phyloP scores from a whole-genome alignment of 2,888 invertebrate genomes.

The Spodoptera littoralis region DNA sequence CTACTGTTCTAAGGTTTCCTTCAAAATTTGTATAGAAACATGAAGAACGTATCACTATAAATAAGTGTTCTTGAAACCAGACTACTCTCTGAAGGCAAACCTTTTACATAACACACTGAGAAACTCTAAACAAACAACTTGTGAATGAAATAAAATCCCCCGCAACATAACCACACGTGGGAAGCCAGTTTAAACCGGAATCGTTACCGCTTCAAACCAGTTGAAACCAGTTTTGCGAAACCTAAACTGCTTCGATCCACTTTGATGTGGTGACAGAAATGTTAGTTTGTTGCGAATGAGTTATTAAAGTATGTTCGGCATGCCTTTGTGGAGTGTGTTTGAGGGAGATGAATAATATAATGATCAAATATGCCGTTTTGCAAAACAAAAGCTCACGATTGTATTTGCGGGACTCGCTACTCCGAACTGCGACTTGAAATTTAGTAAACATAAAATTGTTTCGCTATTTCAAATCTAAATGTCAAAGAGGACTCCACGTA shows the following conservation, averaged over 20 bases:
- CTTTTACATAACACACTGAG: constrained; percentile 29
- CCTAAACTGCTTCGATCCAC: constrained; percentile 57
- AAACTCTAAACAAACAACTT: constrained; percentile 45
- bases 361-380: constrained; percentile 45
- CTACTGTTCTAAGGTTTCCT: constrained; percentile 31
- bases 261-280: constrained; percentile 69
- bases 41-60: constrained; percentile 22
- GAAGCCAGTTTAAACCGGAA: constrained; percentile 40
- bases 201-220: constrained; percentile 47
- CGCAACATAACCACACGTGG: constrained; percentile 36
- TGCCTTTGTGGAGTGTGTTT: constrained; percentile 27
- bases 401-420: constrained; percentile 13
- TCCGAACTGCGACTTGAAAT: constrained; percentile 15
- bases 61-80: constrained; percentile 25
- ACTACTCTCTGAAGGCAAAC: constrained; percentile 29
- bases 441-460: constrained; percentile 28
- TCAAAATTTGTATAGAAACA: constrained; percentile 4
- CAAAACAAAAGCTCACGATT: constrained; percentile 25
- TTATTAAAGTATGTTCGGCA: constrained; percentile 44
- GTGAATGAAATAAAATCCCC: constrained; percentile 40
- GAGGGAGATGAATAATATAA: constrained; percentile 43
- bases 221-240: constrained; percentile 59
- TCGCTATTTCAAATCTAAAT: constrained; percentile 19
- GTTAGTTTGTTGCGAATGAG: constrained; percentile 52
- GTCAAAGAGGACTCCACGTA: constrained; percentile 20